A percentile compares a stretch with the other conserved stretches of the same genome.
Evolutionary conservation across 2,797 vertebrate species (phyloP).

Genomic region (Bradypodion ventrale): DNA sequence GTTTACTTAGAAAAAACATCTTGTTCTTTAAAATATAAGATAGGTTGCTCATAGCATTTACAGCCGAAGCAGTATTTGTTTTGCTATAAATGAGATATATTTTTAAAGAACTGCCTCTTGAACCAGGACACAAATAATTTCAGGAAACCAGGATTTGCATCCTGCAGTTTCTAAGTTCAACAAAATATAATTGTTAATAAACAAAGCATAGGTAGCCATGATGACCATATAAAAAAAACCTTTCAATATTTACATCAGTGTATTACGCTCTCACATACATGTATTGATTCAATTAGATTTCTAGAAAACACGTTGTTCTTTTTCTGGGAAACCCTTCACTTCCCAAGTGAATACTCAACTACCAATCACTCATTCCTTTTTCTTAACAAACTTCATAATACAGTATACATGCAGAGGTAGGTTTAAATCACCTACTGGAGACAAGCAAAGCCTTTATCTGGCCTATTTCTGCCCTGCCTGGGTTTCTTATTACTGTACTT

Average conservation of each 20-base stretch:
- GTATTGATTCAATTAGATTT: neutral
- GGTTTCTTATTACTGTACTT: conserved; percentile 66
- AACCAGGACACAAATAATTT: neutral
- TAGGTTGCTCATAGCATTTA: neutral
- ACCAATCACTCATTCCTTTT: no score
- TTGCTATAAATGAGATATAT: neutral
- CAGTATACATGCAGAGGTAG: conserved; percentile 40
- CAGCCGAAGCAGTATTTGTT: neutral
- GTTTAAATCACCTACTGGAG: conserved; percentile 55
- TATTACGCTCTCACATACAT: neutral
- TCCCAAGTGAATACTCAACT: neutral
- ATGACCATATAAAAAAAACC: no score
- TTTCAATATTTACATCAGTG: neutral
- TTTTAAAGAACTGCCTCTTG: neutral
- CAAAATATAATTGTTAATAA: no score
- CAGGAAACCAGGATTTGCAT: neutral
- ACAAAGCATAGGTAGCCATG: no score
- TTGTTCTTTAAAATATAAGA: neutral
- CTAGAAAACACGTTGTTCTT: neutral
- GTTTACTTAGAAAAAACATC: neutral
- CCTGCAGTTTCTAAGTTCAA: neutral
- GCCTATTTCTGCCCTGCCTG: conserved; percentile 67
- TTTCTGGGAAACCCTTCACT: neutral
- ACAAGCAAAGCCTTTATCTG: conserved; percentile 60
- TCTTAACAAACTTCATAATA: neutral